phyloP scores from a whole-genome alignment of 2,113 vertebrate species.

The Macroglossus sobrinus region DNA sequence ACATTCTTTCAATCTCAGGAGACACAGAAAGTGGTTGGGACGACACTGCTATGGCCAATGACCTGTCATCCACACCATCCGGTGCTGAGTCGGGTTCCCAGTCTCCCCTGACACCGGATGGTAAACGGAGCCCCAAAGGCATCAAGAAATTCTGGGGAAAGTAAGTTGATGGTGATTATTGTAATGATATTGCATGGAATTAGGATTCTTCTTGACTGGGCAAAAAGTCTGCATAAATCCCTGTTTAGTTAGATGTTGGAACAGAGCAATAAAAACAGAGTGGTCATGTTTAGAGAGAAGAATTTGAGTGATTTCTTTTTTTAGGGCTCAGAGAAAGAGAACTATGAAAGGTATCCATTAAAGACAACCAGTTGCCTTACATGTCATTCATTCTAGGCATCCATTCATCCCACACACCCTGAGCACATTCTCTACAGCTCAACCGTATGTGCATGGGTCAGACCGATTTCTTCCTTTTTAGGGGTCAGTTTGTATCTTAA shows the following conservation, averaged over 20 bases:
- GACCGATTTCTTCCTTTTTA: background rate
- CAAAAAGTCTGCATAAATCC: background rate
- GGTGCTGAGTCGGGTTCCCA: constrained; percentile 86
- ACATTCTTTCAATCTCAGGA: constrained; percentile 80
- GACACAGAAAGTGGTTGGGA: constrained; percentile 86
- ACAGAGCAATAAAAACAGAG: background rate
- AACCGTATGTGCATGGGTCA: background rate
- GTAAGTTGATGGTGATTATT: constrained; percentile 83
- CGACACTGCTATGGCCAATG: constrained; percentile 74
- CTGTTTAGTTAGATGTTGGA: background rate
- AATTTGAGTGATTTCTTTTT: background rate
- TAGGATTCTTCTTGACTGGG: background rate
- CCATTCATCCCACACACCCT: background rate
- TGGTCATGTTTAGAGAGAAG: background rate
- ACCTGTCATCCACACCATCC: constrained; percentile 86
- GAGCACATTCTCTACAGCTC: background rate
- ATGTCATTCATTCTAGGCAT: background rate
- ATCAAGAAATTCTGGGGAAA: constrained; percentile 98
- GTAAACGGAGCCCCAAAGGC: constrained; percentile 93
- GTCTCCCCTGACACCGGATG: constrained; percentile 89
- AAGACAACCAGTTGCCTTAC: background rate
- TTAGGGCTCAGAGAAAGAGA: background rate
- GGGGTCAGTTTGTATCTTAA: background rate
- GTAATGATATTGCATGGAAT: background rate
- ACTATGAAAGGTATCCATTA: background rate